Evolutionary conservation across 2,113 vertebrate genomes (phyloP).

Genomic region (Guaruba guarouba): DNA sequence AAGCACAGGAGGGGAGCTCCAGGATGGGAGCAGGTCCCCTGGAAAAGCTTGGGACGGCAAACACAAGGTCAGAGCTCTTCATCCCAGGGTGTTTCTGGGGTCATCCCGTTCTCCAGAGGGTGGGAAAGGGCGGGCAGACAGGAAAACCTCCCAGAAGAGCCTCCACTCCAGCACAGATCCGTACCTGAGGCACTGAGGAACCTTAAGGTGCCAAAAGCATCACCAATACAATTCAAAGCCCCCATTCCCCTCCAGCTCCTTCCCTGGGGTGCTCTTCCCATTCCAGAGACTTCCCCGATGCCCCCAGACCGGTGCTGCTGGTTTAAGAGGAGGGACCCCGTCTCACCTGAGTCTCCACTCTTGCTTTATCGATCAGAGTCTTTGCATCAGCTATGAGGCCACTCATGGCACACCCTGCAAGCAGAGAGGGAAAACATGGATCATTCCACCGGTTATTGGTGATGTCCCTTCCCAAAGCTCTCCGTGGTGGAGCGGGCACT

Average conservation of each 20-base stretch:
- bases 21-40: not conserved
- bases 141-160: not conserved
- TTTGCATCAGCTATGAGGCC: constrained; percentile 98
- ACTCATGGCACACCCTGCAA: constrained; percentile 96
- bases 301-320: not conserved
- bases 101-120: not conserved
- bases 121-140: not conserved
- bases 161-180: not conserved
- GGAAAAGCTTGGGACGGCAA: not conserved
- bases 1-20: not conserved
- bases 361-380: constrained; percentile 97
- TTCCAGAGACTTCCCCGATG: not conserved
- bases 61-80: not conserved
- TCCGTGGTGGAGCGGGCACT: not conserved
- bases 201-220: not conserved
- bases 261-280: accelerated
- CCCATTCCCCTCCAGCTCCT: not conserved
- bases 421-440: not conserved
- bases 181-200: not conserved
- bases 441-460: not conserved
- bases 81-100: not conserved
- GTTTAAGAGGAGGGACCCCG: not conserved
- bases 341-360: constrained; percentile 97
- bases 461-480: not conserved
- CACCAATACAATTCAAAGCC: not conserved